These are phyloP conservation scores for Chymomyza amoena DNA, from an alignment of 2,888 invertebrate genomes.

Conservation along the genomic window DNA sequence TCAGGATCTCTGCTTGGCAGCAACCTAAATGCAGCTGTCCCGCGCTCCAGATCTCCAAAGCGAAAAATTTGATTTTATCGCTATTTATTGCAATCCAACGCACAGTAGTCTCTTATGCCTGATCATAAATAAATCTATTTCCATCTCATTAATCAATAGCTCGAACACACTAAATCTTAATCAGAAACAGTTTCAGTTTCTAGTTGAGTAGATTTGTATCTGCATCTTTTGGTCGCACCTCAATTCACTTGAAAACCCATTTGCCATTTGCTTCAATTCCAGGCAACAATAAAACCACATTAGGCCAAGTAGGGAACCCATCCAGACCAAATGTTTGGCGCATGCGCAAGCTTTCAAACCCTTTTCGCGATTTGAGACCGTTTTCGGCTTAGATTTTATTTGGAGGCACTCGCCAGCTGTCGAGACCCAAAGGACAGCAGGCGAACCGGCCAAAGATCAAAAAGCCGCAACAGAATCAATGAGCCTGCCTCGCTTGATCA, in stretches of 20 bases:
- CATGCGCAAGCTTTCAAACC: conserved; percentile 70
- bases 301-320: conserved; percentile 22
- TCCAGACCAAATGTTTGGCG: conserved; percentile 60
- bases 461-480: conserved; percentile 65
- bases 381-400: conserved; percentile 11
- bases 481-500: conserved; percentile 40
- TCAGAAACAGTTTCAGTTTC: neutral
- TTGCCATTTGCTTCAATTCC: conserved; percentile 12
- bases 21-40: too few species aligned
- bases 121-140: neutral
- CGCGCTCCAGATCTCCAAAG: too few species aligned
- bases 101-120: neutral
- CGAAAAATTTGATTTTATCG: too few species aligned
- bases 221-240: neutral
- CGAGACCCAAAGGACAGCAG: conserved; percentile 36
- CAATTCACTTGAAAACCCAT: conserved; percentile 9
- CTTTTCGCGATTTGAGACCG: conserved; percentile 69
- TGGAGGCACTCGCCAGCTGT: conserved; percentile 12
- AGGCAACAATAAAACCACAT: conserved; percentile 24
- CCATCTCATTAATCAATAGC: conserved; percentile 19
- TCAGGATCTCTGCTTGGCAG: too few species aligned
- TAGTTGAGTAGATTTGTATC: neutral
- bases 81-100: neutral
- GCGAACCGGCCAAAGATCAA: conserved; percentile 60
- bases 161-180: conserved; percentile 15